phyloP scores from a whole-genome alignment of 64 coral and sea anemone genomes.

The Orbicella faveolata region DNA sequence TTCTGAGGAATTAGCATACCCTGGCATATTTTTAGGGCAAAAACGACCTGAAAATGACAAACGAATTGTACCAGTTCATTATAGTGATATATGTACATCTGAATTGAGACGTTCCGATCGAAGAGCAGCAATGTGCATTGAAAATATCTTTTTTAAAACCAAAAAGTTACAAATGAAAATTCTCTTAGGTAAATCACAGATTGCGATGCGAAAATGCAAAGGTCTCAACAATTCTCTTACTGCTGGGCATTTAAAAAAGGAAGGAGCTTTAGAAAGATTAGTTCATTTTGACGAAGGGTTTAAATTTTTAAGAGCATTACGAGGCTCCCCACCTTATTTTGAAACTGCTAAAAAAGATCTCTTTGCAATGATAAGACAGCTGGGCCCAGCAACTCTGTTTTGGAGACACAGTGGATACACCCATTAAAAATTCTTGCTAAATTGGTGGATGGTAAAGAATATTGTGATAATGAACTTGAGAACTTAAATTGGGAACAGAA shows the following conservation, averaged over 20 bases:
- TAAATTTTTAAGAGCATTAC: conserved; percentile 7
- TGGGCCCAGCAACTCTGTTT: neutral
- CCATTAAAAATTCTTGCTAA: neutral
- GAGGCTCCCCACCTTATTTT: neutral
- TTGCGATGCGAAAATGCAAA: neutral
- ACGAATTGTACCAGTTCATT: too few species aligned
- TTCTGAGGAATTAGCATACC: too few species aligned
- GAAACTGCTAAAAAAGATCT: neutral
- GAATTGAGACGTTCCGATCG: neutral
- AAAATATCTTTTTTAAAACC: neutral
- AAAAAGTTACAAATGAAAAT: neutral
- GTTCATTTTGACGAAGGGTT: neutral
- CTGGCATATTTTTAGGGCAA: too few species aligned
- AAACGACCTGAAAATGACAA: too few species aligned
- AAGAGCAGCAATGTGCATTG: neutral
- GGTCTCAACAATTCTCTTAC: neutral
- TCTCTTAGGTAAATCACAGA: neutral
- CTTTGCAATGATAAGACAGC: neutral
- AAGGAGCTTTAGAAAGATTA: neutral
- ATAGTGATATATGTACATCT: too few species aligned
- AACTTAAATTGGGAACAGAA: neutral
- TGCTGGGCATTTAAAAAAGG: neutral
- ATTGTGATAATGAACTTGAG: neutral
- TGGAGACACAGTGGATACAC: neutral
- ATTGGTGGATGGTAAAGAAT: neutral